These are phyloP conservation scores for Phrynosoma blainvillii DNA, from an alignment of 2,113 vertebrate species.

Conservation along the genomic window DNA sequence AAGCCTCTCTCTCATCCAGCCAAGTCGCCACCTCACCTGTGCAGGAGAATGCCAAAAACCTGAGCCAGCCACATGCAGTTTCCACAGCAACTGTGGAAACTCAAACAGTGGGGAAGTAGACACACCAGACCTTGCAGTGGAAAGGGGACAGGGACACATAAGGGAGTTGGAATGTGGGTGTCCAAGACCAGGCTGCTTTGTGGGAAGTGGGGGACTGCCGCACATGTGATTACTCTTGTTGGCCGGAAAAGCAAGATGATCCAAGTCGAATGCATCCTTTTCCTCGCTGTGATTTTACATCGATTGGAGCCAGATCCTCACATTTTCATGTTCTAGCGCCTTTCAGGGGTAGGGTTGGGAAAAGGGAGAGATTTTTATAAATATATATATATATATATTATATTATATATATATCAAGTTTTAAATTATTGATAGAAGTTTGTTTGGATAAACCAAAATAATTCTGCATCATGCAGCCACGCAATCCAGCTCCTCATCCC, in stretches of 20 bases:
- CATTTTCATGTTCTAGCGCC: conserved; percentile 72
- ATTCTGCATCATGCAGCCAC: conserved; percentile 70
- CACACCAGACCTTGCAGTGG: conserved; percentile 47
- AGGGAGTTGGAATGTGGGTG: conserved; percentile 62
- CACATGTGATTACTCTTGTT: conserved; percentile 65
- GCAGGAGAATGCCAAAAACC: conserved; percentile 88
- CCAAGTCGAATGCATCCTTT: conserved; percentile 65
- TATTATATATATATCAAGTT: conserved; percentile 82
- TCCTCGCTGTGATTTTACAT: conserved; percentile 56
- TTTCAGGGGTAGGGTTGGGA: conserved; percentile 69
- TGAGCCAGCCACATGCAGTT: conserved; percentile 74
- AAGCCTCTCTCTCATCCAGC: conserved; percentile 52
- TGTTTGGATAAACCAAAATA: conserved; percentile 82
- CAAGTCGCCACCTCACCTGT: conserved; percentile 66
- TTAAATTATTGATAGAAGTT: conserved; percentile 85
- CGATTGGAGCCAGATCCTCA: conserved; percentile 65
- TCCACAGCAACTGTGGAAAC: conserved; percentile 70
- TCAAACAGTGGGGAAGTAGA: conserved; percentile 79
- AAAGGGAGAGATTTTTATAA: conserved; percentile 71
- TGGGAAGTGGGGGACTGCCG: conserved; percentile 49
- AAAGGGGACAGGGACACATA: conserved; percentile 56
- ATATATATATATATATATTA: conserved; percentile 76
- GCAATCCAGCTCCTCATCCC: conserved; percentile 43
- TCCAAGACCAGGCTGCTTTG: conserved; percentile 62
- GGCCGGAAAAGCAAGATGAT: conserved; percentile 66